Conservation (phyloP, 2,888 invertebrate species). For the Agrochola circellaris region DNA sequence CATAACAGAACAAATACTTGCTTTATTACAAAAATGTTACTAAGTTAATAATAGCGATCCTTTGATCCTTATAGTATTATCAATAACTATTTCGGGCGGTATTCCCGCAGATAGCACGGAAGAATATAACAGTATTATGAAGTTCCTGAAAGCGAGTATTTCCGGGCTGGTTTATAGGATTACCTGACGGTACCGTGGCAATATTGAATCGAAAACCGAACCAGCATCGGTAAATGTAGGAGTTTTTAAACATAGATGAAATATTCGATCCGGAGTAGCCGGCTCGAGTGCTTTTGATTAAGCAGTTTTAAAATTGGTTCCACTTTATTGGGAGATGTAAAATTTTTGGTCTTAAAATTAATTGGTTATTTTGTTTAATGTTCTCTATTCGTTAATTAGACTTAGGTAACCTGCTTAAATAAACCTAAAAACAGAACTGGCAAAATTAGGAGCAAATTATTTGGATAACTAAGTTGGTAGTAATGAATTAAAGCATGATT, state of each 20-base stretch:
- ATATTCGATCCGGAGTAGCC: conserved; percentile 37
- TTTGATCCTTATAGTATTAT: conserved; percentile 61
- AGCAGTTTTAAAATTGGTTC: conserved; percentile 47
- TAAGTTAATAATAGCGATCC: conserved; percentile 63
- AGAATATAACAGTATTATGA: conserved; percentile 73
- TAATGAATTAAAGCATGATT: not conserved
- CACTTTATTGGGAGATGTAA: conserved; percentile 32
- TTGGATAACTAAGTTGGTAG: too few relatives aligned
- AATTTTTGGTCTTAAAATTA: conserved; percentile 17
- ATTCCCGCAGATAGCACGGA: conserved; percentile 53
- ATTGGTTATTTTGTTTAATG: conserved; percentile 9
- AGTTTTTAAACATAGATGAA: conserved; percentile 62
- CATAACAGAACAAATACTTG: conserved; percentile 40
- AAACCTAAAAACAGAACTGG: not conserved
- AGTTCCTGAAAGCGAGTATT: conserved; percentile 70
- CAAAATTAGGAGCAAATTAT: not conserved
- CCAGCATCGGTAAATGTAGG: conserved; percentile 42
- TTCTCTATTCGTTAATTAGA: not conserved
- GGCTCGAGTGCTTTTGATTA: conserved; percentile 53
- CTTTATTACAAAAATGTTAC: conserved; percentile 44
- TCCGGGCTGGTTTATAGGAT: conserved; percentile 73
- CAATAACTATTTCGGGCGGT: conserved; percentile 59
- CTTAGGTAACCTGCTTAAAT: not conserved
- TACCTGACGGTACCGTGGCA: conserved; percentile 64
- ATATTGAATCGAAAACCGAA: conserved; percentile 67